Evolutionary conservation across 2,113 vertebrate genomes (phyloP).

Genomic region (Pipa parva): DNA sequence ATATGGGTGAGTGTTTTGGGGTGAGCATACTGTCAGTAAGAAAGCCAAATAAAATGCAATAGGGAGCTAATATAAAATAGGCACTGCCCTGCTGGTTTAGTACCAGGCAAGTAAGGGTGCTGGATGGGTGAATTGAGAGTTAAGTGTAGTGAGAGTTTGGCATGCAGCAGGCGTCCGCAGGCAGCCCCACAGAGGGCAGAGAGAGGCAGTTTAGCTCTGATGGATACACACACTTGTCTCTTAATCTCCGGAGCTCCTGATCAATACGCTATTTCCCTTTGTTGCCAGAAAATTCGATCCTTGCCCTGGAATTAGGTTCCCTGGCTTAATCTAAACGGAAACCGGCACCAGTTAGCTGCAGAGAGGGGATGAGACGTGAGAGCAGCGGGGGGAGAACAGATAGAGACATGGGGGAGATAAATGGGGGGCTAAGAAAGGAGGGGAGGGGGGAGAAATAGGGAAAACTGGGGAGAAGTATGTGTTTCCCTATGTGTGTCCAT

Average conservation of each 20-base stretch:
- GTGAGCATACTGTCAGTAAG: too few relatives aligned
- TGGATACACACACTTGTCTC: slow-evolving; percentile 94
- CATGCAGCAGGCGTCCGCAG: slow-evolving; percentile 46
- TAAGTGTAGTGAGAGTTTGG: slow-evolving; percentile 45
- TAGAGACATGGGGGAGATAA: neutral
- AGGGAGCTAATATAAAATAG: too few relatives aligned
- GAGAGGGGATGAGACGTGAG: slow-evolving; percentile 50
- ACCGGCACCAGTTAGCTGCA: slow-evolving; percentile 59
- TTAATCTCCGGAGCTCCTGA: slow-evolving; percentile 94
- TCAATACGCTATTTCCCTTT: slow-evolving; percentile 98
- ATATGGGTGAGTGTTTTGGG: too few relatives aligned
- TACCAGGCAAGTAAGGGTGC: slow-evolving; percentile 27
- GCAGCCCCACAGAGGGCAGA: slow-evolving; percentile 63
- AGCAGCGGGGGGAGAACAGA: slow-evolving; percentile 25
- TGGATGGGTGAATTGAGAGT: slow-evolving; percentile 55
- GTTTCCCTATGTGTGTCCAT: too few relatives aligned
- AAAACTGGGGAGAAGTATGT: neutral
- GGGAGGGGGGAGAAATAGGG: neutral
- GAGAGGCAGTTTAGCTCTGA: slow-evolving; percentile 86
- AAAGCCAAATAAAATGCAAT: too few relatives aligned
- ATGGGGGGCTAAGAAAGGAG: neutral
- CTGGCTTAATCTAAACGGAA: slow-evolving; percentile 92
- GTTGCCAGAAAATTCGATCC: slow-evolving; percentile 98
- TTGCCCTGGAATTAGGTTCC: slow-evolving; percentile 95
- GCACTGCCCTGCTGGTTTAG: neutral